Percentiles rank a stretch among this genome's conserved stretches.
These are phyloP conservation scores for Meta bourneti DNA, from an alignment of 2,888 invertebrate species.

Conservation along the genomic window DNA sequence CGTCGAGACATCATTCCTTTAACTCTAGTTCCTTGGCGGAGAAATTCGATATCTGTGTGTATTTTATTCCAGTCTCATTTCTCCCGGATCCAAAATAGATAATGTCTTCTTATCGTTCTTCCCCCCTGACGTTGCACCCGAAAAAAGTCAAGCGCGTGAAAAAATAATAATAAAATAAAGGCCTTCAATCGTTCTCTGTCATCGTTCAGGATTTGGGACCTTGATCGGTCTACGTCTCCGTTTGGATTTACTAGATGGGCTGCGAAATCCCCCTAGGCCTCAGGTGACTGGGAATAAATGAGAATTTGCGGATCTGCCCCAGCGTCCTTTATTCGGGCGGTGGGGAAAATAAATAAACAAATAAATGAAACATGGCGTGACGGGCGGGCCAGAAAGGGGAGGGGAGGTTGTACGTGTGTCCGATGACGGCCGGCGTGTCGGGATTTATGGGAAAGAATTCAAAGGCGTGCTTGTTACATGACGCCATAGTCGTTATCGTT, in stretches of 20 bases:
- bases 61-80: background rate
- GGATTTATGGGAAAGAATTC: slow-evolving; percentile 62
- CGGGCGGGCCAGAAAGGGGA: background rate
- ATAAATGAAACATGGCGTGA: slow-evolving; percentile 47
- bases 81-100: slow-evolving; percentile 33
- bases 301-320: slow-evolving; percentile 52
- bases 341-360: slow-evolving; percentile 45
- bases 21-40: background rate
- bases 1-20: background rate
- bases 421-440: slow-evolving; percentile 39
- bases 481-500: slow-evolving; percentile 61
- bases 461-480: slow-evolving; percentile 66
- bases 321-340: background rate
- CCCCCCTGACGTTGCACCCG: background rate
- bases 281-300: slow-evolving; percentile 69
- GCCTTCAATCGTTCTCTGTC: slow-evolving; percentile 65
- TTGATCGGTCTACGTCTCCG: slow-evolving; percentile 61
- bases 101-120: slow-evolving; percentile 24
- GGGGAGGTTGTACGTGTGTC: slow-evolving; percentile 33
- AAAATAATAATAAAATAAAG: slow-evolving; percentile 56
- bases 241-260: slow-evolving; percentile 66
- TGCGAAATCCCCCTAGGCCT: slow-evolving; percentile 58
- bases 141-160: slow-evolving; percentile 14
- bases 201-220: slow-evolving; percentile 71
- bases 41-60: slow-evolving; percentile 6